Percentiles rank a stretch among this genome's conserved stretches.
Evolutionary conservation across 2,113 vertebrate genomes (phyloP).

Genomic region (Falco punctatus): DNA sequence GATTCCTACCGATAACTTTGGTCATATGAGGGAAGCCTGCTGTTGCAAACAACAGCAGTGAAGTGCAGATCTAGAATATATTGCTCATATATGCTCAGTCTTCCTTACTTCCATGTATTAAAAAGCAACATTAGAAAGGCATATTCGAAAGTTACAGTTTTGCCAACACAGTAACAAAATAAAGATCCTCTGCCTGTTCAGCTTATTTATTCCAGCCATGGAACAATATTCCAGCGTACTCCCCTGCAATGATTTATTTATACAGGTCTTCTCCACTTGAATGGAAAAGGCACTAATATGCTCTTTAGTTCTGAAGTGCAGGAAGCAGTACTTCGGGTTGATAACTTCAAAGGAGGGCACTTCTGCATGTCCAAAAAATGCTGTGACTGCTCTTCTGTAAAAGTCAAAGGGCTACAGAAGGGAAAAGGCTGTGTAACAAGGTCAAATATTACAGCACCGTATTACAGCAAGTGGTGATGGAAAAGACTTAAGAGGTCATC

Average conservation of each 20-base stretch:
- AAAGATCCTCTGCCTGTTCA: not conserved
- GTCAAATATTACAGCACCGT: conserved; percentile 40
- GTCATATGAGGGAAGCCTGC: not conserved
- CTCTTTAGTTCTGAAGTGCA: conserved; percentile 24
- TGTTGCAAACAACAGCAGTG: not conserved
- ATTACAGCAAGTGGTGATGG: conserved; percentile 57
- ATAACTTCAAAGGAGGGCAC: conserved; percentile 24
- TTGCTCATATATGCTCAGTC: not conserved
- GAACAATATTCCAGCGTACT: not conserved
- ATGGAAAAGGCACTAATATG: not conserved
- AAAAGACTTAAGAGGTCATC: conserved; percentile 50
- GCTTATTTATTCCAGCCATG: not conserved
- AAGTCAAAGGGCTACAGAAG: conserved; percentile 20
- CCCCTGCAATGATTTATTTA: conserved; percentile 11
- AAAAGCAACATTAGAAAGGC: not conserved
- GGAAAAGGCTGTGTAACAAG: conserved; percentile 16
- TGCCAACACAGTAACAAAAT: not conserved
- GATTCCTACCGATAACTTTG: not conserved
- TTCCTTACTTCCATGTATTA: not conserved
- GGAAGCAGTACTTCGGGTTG: not conserved
- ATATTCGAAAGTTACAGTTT: not conserved
- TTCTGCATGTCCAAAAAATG: not conserved
- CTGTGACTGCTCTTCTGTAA: not conserved
- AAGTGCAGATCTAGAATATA: not conserved
- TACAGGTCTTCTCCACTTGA: conserved; percentile 2